phyloP scores from a whole-genome alignment of 2,888 invertebrate genomes.

The Nomada fucata region DNA sequence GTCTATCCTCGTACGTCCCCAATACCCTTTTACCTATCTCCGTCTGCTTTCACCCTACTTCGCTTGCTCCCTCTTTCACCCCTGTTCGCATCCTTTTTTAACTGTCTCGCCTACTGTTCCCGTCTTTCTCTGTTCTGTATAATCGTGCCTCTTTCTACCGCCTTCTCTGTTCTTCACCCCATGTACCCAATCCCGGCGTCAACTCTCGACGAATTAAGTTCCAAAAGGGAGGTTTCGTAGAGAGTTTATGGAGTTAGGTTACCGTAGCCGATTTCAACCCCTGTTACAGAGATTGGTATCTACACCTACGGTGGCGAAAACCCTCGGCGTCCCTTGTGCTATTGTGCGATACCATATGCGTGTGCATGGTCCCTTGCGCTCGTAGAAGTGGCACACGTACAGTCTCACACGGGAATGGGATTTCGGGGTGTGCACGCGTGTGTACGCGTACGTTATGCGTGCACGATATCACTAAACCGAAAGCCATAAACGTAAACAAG shows the following conservation, averaged over 20 bases:
- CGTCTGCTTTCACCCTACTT: constrained; percentile 19
- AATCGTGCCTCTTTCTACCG: background rate
- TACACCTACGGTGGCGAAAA: constrained; percentile 73
- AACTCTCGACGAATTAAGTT: constrained; percentile 81
- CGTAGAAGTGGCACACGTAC: background rate
- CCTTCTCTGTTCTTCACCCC: constrained; percentile 19
- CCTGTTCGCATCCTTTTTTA: constrained; percentile 9
- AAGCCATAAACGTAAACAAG: constrained; percentile 83
- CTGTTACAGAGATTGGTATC: constrained; percentile 79
- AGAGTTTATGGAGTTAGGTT: constrained; percentile 80
- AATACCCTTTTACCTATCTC: constrained; percentile 15
- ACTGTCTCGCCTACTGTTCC: constrained; percentile 7
- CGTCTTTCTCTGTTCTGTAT: constrained; percentile 16
- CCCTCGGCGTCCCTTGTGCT: constrained; percentile 42
- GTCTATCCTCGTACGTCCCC: background rate
- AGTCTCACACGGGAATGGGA: background rate
- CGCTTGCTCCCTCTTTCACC: background rate
- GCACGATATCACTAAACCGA: constrained; percentile 81
- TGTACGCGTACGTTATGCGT: constrained; percentile 42
- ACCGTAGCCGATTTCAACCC: constrained; percentile 78
- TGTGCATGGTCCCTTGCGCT: constrained; percentile 2
- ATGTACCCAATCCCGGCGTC: constrained; percentile 57
- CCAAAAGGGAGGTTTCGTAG: constrained; percentile 66
- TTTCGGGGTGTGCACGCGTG: constrained; percentile 22
- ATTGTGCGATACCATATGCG: constrained; percentile 37